phyloP scores from a whole-genome alignment of 2,888 invertebrate species.

The Spicauda simplicius region DNA sequence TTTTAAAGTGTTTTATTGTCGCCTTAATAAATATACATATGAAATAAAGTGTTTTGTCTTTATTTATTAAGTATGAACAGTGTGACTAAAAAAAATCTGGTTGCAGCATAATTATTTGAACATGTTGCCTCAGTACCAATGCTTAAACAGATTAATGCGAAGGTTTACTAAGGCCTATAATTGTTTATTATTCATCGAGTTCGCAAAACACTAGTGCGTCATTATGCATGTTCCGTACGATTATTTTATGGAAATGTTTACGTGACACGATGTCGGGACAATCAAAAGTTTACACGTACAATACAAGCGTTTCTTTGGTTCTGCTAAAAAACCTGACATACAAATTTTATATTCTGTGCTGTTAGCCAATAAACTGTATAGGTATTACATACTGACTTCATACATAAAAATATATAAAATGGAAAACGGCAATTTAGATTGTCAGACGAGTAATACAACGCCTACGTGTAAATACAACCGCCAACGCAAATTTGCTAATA shows the following conservation, averaged over 20 bases:
- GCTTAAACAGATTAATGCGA: background rate
- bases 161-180: background rate
- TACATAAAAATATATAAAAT: no score
- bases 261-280: background rate
- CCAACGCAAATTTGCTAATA: conserved; percentile 33
- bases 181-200: background rate
- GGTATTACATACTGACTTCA: no score
- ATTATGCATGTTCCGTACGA: background rate
- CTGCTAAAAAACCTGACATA: no score
- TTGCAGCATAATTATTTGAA: no score
- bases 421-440: no score
- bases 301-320: no score
- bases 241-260: conserved; percentile 1
- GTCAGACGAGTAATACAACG: background rate
- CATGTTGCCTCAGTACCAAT: background rate
- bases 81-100: background rate
- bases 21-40: conserved; percentile 38
- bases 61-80: background rate
- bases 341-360: no score
- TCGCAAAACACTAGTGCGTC: background rate
- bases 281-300: background rate
- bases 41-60: background rate
- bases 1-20: conserved; percentile 45
- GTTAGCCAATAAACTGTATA: no score
- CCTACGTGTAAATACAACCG: background rate